Evolutionary conservation across 2,888 invertebrate genomes (phyloP).

Genomic region (Perizoma affinitatum): DNA sequence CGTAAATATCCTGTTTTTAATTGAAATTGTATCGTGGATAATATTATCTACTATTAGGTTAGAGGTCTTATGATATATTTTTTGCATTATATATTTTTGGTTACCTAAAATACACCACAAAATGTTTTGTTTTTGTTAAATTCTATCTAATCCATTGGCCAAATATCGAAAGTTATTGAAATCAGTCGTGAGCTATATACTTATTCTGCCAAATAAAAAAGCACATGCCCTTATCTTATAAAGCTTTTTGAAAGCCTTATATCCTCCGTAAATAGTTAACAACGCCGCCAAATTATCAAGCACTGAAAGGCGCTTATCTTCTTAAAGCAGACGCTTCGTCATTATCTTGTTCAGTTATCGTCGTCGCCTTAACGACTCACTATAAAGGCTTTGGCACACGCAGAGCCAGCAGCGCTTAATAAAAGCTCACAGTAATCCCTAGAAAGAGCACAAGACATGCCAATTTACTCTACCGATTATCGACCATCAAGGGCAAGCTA

Average conservation of each 20-base stretch:
- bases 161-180: too few relatives aligned
- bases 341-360: slow-evolving; percentile 42
- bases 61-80: too few relatives aligned
- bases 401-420: neutral
- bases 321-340: slow-evolving; percentile 39
- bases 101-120: too few relatives aligned
- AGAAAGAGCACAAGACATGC: neutral
- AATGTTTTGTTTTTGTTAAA: too few relatives aligned
- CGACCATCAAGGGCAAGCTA: too few relatives aligned
- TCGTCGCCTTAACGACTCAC: slow-evolving; percentile 20
- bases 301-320: slow-evolving; percentile 42
- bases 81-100: too few relatives aligned
- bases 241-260: slow-evolving; percentile 11
- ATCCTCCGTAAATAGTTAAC: slow-evolving; percentile 22
- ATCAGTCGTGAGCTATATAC: too few relatives aligned
- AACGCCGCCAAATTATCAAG: slow-evolving; percentile 22
- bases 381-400: slow-evolving; percentile 22
- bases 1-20: too few relatives aligned
- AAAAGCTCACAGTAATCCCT: neutral
- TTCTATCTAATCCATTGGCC: too few relatives aligned
- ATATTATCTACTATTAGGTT: too few relatives aligned
- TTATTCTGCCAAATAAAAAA: neutral
- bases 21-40: too few relatives aligned
- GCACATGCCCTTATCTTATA: slow-evolving; percentile 6
- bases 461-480: too few relatives aligned